phyloP scores from a whole-genome alignment of 2,113 vertebrate genomes.

The Emydocephalus ijimae region DNA sequence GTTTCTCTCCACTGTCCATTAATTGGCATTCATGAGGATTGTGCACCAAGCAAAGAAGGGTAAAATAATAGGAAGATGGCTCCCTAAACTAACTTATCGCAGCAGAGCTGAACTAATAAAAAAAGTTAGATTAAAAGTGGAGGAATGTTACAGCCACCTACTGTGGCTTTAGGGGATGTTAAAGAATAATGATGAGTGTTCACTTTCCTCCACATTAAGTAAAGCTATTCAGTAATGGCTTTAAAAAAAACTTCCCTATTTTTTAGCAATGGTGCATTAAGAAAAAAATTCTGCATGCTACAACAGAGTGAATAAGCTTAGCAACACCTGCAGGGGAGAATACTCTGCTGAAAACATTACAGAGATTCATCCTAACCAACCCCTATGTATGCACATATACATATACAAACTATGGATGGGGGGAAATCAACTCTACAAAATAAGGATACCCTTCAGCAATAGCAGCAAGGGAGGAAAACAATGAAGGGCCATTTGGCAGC shows the following conservation, averaged over 20 bases:
- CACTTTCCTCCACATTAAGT: constrained; percentile 7
- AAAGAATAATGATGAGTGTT: not conserved
- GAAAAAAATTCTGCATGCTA: not conserved
- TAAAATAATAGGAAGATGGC: constrained; percentile 10
- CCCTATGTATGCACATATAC: not conserved
- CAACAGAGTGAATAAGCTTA: not conserved
- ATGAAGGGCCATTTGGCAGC: not conserved
- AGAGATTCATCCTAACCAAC: not conserved
- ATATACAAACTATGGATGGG: not conserved
- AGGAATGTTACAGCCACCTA: not conserved
- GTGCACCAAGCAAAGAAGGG: not conserved
- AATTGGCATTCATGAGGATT: constrained; percentile 33
- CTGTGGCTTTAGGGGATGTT: not conserved
- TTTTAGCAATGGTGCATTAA: not conserved
- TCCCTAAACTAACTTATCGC: not conserved
- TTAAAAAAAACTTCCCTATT: not conserved
- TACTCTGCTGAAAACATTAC: not conserved
- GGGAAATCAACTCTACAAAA: not conserved
- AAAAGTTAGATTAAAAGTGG: constrained; percentile 34
- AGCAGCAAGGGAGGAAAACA: not conserved
- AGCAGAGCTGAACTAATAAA: constrained; percentile 34
- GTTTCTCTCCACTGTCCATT: constrained; percentile 32
- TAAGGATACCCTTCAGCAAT: not conserved
- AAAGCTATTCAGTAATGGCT: constrained; percentile 12
- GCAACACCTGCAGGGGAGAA: not conserved